Conservation (phyloP, 2,888 invertebrate genomes). For the Apomyelois bistriatella region DNA sequence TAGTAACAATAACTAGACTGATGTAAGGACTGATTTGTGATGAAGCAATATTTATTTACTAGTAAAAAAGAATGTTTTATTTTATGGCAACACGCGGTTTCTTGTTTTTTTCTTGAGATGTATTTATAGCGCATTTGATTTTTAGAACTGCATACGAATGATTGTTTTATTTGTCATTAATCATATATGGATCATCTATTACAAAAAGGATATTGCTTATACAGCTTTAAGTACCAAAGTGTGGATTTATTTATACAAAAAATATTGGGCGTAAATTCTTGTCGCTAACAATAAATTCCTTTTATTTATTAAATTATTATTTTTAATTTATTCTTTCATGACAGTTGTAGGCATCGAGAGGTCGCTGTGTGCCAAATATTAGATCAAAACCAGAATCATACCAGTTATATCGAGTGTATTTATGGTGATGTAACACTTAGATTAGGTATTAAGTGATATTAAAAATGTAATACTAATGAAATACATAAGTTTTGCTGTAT, state of each 20-base stretch:
- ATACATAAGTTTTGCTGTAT: slow-evolving; percentile 76
- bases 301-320: slow-evolving; percentile 3
- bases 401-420: slow-evolving; percentile 61
- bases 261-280: neutral
- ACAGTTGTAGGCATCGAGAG: slow-evolving; percentile 20
- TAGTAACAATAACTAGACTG: slow-evolving; percentile 62
- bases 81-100: slow-evolving; percentile 27
- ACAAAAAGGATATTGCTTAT: neutral
- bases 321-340: slow-evolving; percentile 7
- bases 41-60: slow-evolving; percentile 77
- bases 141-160: neutral
- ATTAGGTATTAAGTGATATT: slow-evolving; percentile 72
- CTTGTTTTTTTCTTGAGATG: slow-evolving; percentile 21
- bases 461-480: slow-evolving; percentile 59
- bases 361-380: slow-evolving; percentile 67
- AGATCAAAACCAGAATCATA: slow-evolving; percentile 53
- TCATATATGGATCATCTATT: neutral
- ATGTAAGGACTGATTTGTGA: slow-evolving; percentile 71
- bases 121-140: slow-evolving; percentile 14
- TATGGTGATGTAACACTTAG: slow-evolving; percentile 56
- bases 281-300: neutral
- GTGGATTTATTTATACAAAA: neutral
- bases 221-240: slow-evolving; percentile 1
- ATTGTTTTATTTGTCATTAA: neutral
- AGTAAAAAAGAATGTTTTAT: slow-evolving; percentile 51